Percentiles rank a stretch among this genome's conserved stretches.
These are phyloP conservation scores for Thecophora atra DNA, from an alignment of 2,888 invertebrate species.

Conservation along the genomic window DNA sequence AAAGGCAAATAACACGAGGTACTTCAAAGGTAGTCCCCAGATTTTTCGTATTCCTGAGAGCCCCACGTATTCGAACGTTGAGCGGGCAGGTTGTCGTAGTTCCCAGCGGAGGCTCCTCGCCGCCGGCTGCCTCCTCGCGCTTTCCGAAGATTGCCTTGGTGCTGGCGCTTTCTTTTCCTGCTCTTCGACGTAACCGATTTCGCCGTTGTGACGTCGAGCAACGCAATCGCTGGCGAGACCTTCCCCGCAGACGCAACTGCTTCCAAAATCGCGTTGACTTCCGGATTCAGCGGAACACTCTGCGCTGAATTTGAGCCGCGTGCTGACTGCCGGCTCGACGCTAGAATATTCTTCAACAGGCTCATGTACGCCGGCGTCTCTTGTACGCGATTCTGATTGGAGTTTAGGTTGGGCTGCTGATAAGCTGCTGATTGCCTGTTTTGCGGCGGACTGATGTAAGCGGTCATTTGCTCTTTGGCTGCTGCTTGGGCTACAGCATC, in stretches of 20 bases:
- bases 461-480: constrained; percentile 22
- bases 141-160: not conserved
- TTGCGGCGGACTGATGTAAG: not conserved
- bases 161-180: not conserved
- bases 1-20: not conserved
- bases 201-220: not conserved
- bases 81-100: constrained; percentile 29
- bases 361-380: not conserved
- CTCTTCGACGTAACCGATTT: not conserved
- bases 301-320: not conserved
- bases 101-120: constrained; percentile 18
- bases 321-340: not conserved
- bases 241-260: not conserved
- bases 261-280: not conserved
- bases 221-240: not conserved
- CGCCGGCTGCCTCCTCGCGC: not conserved
- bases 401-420: not conserved
- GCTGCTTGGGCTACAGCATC: constrained; percentile 40
- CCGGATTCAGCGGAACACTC: constrained; percentile 1
- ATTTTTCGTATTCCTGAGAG: not conserved
- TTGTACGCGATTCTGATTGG: not conserved
- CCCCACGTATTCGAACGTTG: constrained; percentile 22
- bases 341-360: not conserved
- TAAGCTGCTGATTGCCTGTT: no score
- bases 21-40: not conserved